A percentile compares a stretch with the other conserved stretches of the same genome.
These are phyloP conservation scores for Chrysochloris asiatica DNA, from an alignment of 2,113 vertebrate species.

Conservation along the genomic window DNA sequence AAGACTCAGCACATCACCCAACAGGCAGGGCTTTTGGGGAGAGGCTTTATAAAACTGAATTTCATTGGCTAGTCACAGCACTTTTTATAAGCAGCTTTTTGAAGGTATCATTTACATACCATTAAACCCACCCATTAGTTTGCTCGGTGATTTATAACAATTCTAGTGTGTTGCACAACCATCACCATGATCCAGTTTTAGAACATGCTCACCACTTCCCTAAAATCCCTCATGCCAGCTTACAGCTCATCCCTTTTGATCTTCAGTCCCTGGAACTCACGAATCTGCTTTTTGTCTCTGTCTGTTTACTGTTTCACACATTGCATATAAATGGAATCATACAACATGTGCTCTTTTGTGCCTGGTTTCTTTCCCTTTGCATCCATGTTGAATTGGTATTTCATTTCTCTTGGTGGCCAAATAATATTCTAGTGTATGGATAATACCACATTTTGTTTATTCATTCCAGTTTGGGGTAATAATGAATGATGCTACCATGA, in stretches of 20 bases:
- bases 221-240: neutral
- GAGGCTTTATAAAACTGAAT: constrained; percentile 5
- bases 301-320: neutral
- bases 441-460: neutral
- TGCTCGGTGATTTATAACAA: neutral
- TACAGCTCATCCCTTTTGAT: neutral
- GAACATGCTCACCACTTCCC: neutral
- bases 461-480: neutral
- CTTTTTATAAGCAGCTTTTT: constrained; percentile 10
- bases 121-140: neutral
- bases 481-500: neutral
- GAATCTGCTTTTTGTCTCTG: neutral
- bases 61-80: neutral
- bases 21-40: neutral
- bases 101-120: neutral
- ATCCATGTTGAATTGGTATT: neutral
- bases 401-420: neutral
- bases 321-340: neutral
- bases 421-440: neutral
- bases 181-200: neutral
- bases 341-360: neutral
- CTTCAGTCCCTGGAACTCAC: neutral
- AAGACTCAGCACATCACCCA: neutral
- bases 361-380: neutral
- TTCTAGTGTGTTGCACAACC: neutral